phyloP scores from a whole-genome alignment of 2,888 invertebrate species.

The Napeogenes sylphis region DNA sequence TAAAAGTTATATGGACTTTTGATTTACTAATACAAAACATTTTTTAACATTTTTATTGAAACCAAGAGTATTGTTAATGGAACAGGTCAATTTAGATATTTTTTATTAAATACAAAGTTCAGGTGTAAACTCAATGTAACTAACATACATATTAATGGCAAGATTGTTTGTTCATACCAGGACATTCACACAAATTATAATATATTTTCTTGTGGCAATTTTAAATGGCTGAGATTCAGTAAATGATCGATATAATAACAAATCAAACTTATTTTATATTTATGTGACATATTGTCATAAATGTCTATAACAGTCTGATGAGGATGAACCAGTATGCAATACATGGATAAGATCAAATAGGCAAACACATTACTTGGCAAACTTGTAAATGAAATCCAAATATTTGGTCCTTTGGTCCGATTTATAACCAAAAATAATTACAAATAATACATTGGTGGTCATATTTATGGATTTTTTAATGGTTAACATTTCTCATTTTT shows the following conservation, averaged over 20 bases:
- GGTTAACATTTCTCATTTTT: too few species aligned
- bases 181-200: neutral
- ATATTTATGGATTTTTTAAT: too few species aligned
- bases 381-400: neutral
- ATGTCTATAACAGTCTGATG: constrained; percentile 14
- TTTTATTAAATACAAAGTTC: constrained; percentile 2
- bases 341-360: constrained; percentile 9
- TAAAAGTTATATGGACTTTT: constrained; percentile 13
- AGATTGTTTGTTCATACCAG: constrained; percentile 9
- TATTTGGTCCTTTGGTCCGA: too few species aligned
- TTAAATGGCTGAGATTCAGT: constrained; percentile 12
- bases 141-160: constrained; percentile 13
- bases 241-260: constrained; percentile 3
- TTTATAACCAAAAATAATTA: too few species aligned
- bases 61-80: too few species aligned
- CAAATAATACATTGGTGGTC: too few species aligned
- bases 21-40: too few species aligned
- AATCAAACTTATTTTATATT: constrained; percentile 9
- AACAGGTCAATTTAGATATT: constrained; percentile 16
- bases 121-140: too few species aligned
- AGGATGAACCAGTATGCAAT: constrained; percentile 9
- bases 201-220: neutral
- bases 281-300: constrained; percentile 8
- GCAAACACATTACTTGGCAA: constrained; percentile 8
- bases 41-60: too few species aligned